Evolutionary conservation across 92 coral and sea anemone genomes (phyloP), one percentile per base, ranked within the genome.

Genomic region (Montipora capitata): DNA sequence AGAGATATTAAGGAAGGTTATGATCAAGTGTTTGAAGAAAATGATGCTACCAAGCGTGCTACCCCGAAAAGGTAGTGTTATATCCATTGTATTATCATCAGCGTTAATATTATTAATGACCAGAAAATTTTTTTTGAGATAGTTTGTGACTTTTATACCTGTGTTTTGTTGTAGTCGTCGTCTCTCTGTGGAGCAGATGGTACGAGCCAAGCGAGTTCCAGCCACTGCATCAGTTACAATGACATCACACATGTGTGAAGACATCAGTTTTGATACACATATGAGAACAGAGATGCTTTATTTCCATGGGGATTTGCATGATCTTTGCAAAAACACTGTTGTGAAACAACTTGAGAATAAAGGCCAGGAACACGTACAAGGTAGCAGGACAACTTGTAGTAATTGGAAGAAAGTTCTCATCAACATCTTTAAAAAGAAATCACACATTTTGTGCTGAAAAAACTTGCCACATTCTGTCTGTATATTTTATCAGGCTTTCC

Each of bases 151-250:
- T 27, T 27, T 27, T 27, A 27, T 27, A 27, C 35, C 35, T 27
- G 35, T 27, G 35, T 17, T 15, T 9, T 45, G 39, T 83, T 64
- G 40, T 82, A 94, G 93, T 79, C 96, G 98, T 14, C 96, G 98
- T 45, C 76, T 93, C 49, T 95, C 98, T 35, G 92, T 88, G 45
- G 99, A 97, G 57, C 98, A 96, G 75, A 85, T 97, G 96, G 87
- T 96, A 64, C 84, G 98, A 59, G 94, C 92, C 79, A 97, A 97
- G 89, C 81, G 98, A 78, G 96, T 97, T 17, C 99, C 99, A 40
- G 98, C 98, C 42, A 93, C 98, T 65, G 94, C 98, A 0, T 87
- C 99, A 0, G 98, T 97, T 17, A 91, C 96, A 40, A 96, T 97
- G 94, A 94, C 98, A 12, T 97, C 99, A 0, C 90, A 80, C 68